phyloP scores from a whole-genome alignment of 2,888 invertebrate genomes.

The Neoaliturus tenellus region DNA sequence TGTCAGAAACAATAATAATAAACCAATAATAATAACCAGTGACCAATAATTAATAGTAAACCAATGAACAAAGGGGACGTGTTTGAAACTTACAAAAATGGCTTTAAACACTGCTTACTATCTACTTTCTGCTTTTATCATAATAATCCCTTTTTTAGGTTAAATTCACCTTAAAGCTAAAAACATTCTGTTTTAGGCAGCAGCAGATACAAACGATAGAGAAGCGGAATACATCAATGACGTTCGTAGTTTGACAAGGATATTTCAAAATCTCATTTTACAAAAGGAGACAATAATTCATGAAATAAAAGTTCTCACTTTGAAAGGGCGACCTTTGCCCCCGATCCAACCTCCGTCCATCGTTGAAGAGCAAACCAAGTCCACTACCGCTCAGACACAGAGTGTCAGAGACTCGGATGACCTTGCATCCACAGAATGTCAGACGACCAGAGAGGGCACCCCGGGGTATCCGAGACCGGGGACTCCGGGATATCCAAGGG shows the following conservation, averaged over 20 bases:
- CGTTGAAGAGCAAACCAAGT: constrained; percentile 31
- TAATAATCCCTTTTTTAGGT: no score
- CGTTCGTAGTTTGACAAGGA: constrained; percentile 35
- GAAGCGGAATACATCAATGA: constrained; percentile 51
- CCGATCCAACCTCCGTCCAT: constrained; percentile 37
- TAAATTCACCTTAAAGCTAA: no score
- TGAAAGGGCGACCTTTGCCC: constrained; percentile 56
- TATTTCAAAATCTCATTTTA: constrained; percentile 26
- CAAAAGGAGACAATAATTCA: constrained; percentile 54
- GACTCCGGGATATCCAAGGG: neutral
- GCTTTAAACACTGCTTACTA: no score
- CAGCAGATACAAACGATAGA: constrained; percentile 18
- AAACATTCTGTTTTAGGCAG: constrained; percentile 23
- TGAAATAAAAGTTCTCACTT: constrained; percentile 55
- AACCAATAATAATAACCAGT: no score
- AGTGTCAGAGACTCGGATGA: constrained; percentile 40
- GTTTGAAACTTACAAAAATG: no score
- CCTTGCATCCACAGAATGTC: neutral
- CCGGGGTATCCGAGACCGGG: neutral
- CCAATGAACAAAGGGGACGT: no score
- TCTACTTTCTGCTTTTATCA: no score
- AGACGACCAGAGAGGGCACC: neutral
- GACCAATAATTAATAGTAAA: no score
- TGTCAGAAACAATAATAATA: no score
- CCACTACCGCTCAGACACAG: constrained; percentile 7